Evolutionary conservation across 2,888 invertebrate species (phyloP).

Genomic region (Hermodice carunculata): DNA sequence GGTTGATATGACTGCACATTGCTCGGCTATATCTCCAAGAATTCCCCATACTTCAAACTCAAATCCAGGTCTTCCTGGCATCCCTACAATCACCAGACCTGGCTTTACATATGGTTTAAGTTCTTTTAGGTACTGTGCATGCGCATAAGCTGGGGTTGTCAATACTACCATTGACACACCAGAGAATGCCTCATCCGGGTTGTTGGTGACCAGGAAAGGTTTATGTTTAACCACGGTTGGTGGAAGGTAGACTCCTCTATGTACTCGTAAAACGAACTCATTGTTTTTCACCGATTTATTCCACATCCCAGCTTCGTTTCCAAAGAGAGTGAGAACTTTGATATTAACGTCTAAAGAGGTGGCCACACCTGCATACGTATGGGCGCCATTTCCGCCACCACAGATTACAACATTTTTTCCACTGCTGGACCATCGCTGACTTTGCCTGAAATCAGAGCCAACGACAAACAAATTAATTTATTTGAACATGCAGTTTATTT

Average conservation of each 20-base stretch:
- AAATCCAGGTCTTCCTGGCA: constrained; percentile 55
- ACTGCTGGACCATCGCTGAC: too few relatives aligned
- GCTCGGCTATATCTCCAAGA: constrained; percentile 32
- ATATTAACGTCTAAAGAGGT: constrained; percentile 45
- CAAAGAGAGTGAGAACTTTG: constrained; percentile 49
- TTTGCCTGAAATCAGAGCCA: too few relatives aligned
- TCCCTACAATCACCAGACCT: constrained; percentile 50
- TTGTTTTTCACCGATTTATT: constrained; percentile 5
- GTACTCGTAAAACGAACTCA: constrained; percentile 8
- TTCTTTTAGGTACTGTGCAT: constrained; percentile 50
- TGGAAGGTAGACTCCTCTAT: constrained; percentile 3
- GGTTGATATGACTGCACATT: constrained; percentile 49
- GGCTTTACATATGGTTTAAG: constrained; percentile 46
- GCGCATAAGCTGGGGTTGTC: constrained; percentile 58
- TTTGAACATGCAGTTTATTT: too few relatives aligned
- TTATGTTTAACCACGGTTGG: not conserved
- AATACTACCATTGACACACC: constrained; percentile 51
- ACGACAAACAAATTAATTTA: too few relatives aligned
- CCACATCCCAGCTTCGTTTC: constrained; percentile 52
- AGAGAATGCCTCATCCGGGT: constrained; percentile 41
- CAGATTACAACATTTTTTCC: constrained; percentile 42
- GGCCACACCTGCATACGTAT: constrained; percentile 49
- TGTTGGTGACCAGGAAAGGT: constrained; percentile 42
- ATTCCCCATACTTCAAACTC: constrained; percentile 52
- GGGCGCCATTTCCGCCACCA: constrained; percentile 61